Base-by-base conservation (phyloP, 1,140 invertebrate genomes). In the Samia ricini region DNA sequence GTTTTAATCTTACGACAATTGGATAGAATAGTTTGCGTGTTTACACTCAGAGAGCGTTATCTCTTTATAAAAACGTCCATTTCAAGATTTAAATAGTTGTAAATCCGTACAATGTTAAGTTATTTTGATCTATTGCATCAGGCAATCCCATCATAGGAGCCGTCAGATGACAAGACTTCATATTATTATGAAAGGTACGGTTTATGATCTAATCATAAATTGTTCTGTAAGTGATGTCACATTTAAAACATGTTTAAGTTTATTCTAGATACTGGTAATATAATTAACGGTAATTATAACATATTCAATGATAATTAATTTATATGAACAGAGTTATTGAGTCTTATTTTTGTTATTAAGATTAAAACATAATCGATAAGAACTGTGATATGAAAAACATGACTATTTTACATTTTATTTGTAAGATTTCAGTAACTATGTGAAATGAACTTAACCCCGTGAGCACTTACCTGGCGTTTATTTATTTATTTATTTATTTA, bases 181-280 rank as follows among this genome's bases (percentile, higher is more conserved):
- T 74, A 55, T 71, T 61, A 69, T 66, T 72, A 72, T 15, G 33
- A 42, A 56, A 74, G 69, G 71, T 74, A 62, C 71, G 68, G 57
- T 33, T 61, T 69, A 61, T 59, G 65, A 76, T 69, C 70, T 63
- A 74, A 74, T 69, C 72, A 78, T 76, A 67, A 69, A 62, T 65
- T 59, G 56, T 61, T 65, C 59, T 64, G 72, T 64, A 51, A 61
- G 76, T 81, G 79, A 79, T 81, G 71, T 81, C 72, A 79, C 73
- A 60, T 58, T 51, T 10, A 42, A 12, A 42, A 42, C 7, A 63
- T 57, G 50, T 51, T 61, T 42, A 23, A 59, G 42, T 59, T 59
- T 61, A 58, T 66, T 24, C 22, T 66, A 61, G 21, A 36, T 42
- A 42, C 33, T 12, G 33, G 12, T 42, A 15, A 42, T 42, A 15